phyloP scores from a whole-genome alignment of 2,888 invertebrate genomes.

The Tryphoninae sp. region DNA sequence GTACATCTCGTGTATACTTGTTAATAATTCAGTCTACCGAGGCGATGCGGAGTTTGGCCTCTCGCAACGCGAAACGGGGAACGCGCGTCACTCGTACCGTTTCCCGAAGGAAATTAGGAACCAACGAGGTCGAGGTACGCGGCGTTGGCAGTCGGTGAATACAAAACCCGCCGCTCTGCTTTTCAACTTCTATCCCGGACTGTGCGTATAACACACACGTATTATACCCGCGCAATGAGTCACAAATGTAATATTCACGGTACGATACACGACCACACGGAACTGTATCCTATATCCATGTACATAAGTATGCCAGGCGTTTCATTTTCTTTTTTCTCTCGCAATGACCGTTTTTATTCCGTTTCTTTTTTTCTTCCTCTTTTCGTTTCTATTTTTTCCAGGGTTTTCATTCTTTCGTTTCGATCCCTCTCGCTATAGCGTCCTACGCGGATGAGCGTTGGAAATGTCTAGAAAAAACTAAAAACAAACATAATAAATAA shows the following conservation, averaged over 20 bases:
- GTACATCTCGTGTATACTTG: constrained; percentile 21
- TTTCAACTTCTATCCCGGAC: constrained; percentile 65
- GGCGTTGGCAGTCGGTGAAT: constrained; percentile 47
- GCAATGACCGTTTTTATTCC: constrained; percentile 34
- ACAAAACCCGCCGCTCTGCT: constrained; percentile 69
- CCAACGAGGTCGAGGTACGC: constrained; percentile 66
- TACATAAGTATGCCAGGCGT: constrained; percentile 23
- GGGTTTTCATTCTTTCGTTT: constrained; percentile 24
- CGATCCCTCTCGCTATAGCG: background rate
- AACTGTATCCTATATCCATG: too few species aligned
- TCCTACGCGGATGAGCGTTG: too few species aligned
- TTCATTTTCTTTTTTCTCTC: constrained; percentile 55
- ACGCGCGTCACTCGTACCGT: constrained; percentile 76
- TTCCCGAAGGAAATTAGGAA: constrained; percentile 82
- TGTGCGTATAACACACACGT: constrained; percentile 59
- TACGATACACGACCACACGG: constrained; percentile 74
- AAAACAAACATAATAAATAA: too few species aligned
- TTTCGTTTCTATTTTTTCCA: constrained; percentile 40
- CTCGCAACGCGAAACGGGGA: constrained; percentile 51
- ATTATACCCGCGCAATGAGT: constrained; percentile 70
- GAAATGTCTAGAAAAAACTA: too few species aligned
- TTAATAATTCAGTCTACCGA: constrained; percentile 53
- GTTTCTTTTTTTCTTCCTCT: constrained; percentile 41
- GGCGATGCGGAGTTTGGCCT: constrained; percentile 52
- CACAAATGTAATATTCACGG: constrained; percentile 81